These are phyloP conservation scores for Gallinago paraguaiae DNA, from an alignment of 2,113 vertebrate genomes.

Conservation along the genomic window DNA sequence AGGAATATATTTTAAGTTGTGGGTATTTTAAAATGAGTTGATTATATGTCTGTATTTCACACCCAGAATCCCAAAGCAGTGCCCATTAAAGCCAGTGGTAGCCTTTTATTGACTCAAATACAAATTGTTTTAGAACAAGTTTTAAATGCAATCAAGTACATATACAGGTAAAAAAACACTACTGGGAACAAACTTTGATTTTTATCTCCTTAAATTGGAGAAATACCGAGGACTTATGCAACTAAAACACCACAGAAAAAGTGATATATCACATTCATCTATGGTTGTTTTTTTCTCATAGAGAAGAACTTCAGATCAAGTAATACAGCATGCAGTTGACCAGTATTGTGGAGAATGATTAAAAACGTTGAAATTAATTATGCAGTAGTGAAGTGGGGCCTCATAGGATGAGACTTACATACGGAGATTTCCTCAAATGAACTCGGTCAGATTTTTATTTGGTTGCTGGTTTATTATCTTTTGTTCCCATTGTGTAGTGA, in stretches of 20 bases:
- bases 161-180: background rate
- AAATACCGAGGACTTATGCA: background rate
- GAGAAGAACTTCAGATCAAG: background rate
- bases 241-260: background rate
- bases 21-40: background rate
- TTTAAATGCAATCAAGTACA: background rate
- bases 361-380: conserved; percentile 1
- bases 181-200: background rate
- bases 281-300: background rate
- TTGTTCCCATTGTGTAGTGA: background rate
- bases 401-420: background rate
- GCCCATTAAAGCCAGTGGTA: background rate
- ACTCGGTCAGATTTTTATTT: background rate
- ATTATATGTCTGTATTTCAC: background rate
- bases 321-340: background rate
- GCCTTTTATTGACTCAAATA: background rate
- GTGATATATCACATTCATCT: background rate
- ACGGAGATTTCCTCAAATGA: background rate
- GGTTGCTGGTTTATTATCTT: background rate
- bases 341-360: background rate
- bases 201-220: background rate
- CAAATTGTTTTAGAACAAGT: background rate
- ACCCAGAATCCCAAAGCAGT: background rate
- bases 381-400: background rate
- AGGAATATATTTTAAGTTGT: background rate